These are phyloP conservation scores for Ladona fulva DNA, from an alignment of 1,140 invertebrate species.

Conservation along the genomic window DNA sequence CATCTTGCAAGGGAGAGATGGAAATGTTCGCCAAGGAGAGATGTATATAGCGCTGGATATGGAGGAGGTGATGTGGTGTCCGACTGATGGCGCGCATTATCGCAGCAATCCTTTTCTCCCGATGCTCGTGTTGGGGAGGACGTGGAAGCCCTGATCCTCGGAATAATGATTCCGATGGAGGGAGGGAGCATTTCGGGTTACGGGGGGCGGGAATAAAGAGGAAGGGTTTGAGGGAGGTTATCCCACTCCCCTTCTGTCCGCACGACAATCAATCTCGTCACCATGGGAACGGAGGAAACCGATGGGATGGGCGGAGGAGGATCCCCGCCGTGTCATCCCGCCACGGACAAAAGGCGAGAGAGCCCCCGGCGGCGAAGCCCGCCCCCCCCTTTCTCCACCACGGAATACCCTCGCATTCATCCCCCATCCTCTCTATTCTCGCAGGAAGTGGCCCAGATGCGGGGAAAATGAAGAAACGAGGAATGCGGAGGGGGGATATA, in stretches of 20 bases:
- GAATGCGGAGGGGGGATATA: neutral
- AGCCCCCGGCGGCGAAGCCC: neutral
- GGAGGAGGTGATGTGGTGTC: neutral
- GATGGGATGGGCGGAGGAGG: neutral
- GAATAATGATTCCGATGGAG: neutral
- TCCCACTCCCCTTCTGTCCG: neutral
- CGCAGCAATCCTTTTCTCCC: neutral
- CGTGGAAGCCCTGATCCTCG: neutral
- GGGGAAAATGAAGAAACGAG: neutral
- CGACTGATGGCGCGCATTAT: neutral
- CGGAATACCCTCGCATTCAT: neutral
- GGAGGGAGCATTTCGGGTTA: too few relatives aligned
- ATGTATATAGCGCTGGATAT: neutral
- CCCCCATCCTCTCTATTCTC: neutral
- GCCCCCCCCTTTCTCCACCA: neutral
- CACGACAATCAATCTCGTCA: neutral
- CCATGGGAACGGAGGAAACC: neutral
- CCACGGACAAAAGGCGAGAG: neutral
- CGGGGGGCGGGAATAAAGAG: neutral
- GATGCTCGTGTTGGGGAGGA: neutral
- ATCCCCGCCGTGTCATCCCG: neutral
- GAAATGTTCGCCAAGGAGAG: too few relatives aligned
- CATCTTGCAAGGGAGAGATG: too few relatives aligned
- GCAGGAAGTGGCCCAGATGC: neutral
- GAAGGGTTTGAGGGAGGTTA: neutral